Evolutionary conservation across 2,888 invertebrate species (phyloP).

Genomic region (Pseudoips prasinana): DNA sequence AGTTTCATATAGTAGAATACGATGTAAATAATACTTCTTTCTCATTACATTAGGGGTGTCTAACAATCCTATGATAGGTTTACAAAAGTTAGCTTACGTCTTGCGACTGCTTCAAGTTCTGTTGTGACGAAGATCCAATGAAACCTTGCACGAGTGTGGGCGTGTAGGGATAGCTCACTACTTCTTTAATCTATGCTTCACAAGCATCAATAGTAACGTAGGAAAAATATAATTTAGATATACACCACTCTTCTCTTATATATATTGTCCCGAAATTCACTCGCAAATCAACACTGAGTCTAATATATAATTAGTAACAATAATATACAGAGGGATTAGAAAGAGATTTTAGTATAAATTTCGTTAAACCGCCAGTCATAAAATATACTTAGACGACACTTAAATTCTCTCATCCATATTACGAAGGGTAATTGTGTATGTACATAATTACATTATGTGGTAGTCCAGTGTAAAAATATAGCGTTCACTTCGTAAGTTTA

Average conservation of each 20-base stretch:
- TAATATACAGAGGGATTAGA: conserved; percentile 10
- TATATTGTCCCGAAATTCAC: conserved; percentile 10
- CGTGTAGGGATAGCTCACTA: conserved; percentile 51
- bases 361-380: conserved; percentile 12
- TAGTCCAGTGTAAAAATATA: conserved; percentile 8
- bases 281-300: conserved; percentile 6
- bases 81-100: conserved; percentile 53
- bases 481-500: conserved; percentile 2
- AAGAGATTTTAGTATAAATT: conserved; percentile 2
- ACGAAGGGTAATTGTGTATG: conserved; percentile 2
- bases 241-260: conserved; percentile 8
- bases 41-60: conserved; percentile 34
- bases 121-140: conserved; percentile 36
- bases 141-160: conserved; percentile 60
- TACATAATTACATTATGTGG: no score
- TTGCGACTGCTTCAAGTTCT: conserved; percentile 37
- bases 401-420: conserved; percentile 24
- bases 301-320: conserved; percentile 11
- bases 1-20: conserved; percentile 39
- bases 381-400: conserved; percentile 11
- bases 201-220: conserved; percentile 41
- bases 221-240: conserved; percentile 19
- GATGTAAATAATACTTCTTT: conserved; percentile 58
- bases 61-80: conserved; percentile 41
- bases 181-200: conserved; percentile 46